Percentiles rank a stretch among this genome's conserved stretches.
Conservation (phyloP, 2,113 vertebrate species). For the Echinops telfairi region DNA sequence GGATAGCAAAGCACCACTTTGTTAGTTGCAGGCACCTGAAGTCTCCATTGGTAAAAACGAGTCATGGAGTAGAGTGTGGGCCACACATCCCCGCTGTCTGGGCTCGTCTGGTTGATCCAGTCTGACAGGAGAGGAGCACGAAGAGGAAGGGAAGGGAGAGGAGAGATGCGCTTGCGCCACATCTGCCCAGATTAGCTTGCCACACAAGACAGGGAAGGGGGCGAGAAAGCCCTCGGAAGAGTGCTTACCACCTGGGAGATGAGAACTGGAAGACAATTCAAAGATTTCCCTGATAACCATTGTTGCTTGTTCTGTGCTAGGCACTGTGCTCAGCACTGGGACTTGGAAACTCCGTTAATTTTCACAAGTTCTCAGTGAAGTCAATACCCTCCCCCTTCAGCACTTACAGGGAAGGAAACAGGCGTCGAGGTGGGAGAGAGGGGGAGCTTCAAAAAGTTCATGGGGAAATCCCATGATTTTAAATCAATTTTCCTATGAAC, state of each 20-base stretch:
- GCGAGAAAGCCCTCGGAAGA: background rate
- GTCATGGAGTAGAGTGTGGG: background rate
- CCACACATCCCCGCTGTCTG: background rate
- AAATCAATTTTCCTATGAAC: too few relatives aligned
- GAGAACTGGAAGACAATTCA: background rate
- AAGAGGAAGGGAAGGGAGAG: background rate
- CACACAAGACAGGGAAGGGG: background rate
- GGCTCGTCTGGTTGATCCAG: background rate
- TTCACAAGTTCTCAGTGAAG: background rate
- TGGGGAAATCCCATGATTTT: too few relatives aligned
- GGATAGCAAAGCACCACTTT: background rate
- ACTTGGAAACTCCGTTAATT: background rate
- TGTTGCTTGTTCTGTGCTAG: background rate
- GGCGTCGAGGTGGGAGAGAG: background rate
- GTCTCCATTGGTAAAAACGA: background rate
- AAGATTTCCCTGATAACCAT: background rate
- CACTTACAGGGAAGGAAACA: conserved; percentile 40
- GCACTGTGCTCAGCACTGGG: background rate
- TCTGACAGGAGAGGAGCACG: background rate
- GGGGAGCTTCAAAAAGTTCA: too few relatives aligned
- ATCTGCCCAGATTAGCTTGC: background rate
- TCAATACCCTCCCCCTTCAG: background rate
- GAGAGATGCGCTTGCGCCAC: background rate
- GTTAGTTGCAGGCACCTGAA: background rate
- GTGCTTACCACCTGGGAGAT: background rate